These are phyloP conservation scores for Gortyna flavago DNA, from an alignment of 2,888 invertebrate genomes.

Conservation along the genomic window DNA sequence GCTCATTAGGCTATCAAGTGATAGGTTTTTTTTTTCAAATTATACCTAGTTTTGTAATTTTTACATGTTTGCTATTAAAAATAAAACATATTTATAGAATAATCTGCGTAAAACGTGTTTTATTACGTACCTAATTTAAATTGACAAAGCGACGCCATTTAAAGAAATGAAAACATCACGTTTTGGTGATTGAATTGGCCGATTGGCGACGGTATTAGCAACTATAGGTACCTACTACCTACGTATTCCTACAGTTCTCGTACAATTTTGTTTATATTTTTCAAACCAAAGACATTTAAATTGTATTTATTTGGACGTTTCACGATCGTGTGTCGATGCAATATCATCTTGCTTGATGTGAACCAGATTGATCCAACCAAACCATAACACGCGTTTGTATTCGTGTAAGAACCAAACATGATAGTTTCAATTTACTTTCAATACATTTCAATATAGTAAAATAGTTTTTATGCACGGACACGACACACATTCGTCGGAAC, in stretches of 20 bases:
- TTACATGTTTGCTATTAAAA: constrained; percentile 25
- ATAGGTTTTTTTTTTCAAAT: not conserved
- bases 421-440: constrained; percentile 57
- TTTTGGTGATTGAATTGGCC: constrained; percentile 52
- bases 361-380: constrained; percentile 42
- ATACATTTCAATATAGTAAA: constrained; percentile 54
- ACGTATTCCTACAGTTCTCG: constrained; percentile 3
- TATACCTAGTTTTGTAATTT: constrained; percentile 12
- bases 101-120: constrained; percentile 55
- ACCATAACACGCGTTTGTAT: constrained; percentile 29
- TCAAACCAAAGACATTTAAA: not conserved
- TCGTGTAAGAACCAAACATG: constrained; percentile 28
- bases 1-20: not conserved
- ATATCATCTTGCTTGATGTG: constrained; percentile 38
- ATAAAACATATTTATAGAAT: constrained; percentile 10
- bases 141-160: constrained; percentile 44
- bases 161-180: constrained; percentile 58
- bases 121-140: constrained; percentile 45
- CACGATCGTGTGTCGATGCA: constrained; percentile 15
- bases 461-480: constrained; percentile 39
- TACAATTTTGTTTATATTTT: not conserved
- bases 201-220: constrained; percentile 39
- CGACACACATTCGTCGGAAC: constrained; percentile 47
- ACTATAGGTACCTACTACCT: not conserved
- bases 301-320: not conserved